These are phyloP conservation scores for Cossypha heuglini DNA, from an alignment of 2,797 vertebrate genomes.

Conservation along the genomic window DNA sequence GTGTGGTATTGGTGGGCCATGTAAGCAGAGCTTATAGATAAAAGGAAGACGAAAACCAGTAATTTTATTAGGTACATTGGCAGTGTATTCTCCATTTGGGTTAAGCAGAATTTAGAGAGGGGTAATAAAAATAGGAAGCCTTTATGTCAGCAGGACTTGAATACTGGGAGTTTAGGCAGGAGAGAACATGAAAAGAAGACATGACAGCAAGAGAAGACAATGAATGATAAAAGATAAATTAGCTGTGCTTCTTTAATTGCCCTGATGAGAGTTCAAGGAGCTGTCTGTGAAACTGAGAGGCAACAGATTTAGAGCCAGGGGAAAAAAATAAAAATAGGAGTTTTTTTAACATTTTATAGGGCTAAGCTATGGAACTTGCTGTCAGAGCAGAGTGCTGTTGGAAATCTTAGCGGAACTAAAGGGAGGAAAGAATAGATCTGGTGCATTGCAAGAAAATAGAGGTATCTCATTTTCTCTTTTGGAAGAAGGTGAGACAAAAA, in stretches of 20 bases:
- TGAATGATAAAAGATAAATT: neutral
- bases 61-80: neutral
- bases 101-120: neutral
- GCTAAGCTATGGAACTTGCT: neutral
- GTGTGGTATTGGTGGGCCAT: neutral
- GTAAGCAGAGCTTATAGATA: neutral
- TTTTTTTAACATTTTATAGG: neutral
- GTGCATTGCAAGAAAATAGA: neutral
- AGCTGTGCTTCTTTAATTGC: neutral
- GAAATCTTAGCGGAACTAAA: neutral
- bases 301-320: neutral
- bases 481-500: neutral
- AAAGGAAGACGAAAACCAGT: neutral
- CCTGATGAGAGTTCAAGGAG: neutral
- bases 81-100: neutral
- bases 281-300: neutral
- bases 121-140: neutral
- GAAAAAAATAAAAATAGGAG: rapidly evolving
- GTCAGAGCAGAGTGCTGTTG: neutral
- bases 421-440: neutral
- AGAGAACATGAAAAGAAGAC: neutral
- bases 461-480: neutral
- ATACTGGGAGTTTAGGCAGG: neutral
- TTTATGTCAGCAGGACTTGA: neutral
- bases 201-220: neutral